Evolutionary conservation across 1,140 invertebrate species (phyloP).

Genomic region (Holcopasites calliopsidis): DNA sequence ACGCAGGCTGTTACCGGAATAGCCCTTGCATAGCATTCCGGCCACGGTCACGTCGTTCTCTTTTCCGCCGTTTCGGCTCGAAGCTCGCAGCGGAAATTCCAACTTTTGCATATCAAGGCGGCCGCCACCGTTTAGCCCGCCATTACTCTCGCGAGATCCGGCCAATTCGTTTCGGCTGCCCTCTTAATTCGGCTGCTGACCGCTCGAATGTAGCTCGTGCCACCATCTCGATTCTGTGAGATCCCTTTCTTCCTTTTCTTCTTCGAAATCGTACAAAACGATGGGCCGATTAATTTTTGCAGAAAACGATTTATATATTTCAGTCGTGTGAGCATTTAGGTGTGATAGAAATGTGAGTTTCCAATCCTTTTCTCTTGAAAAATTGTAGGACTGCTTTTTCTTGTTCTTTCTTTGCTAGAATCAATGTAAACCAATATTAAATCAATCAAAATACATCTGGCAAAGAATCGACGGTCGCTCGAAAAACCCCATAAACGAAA

Average conservation of each 20-base stretch:
- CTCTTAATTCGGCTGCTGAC: background rate
- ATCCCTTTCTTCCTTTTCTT: background rate
- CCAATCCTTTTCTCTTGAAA: too few relatives aligned
- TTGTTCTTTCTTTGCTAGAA: background rate
- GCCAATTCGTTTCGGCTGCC: conserved; percentile 49
- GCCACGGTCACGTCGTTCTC: conserved; percentile 3
- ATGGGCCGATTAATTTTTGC: too few relatives aligned
- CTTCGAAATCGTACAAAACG: background rate
- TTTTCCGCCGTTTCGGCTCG: conserved; percentile 33
- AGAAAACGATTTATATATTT: too few relatives aligned
- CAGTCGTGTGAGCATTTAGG: too few relatives aligned
- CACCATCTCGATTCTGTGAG: background rate
- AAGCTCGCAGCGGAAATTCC: conserved; percentile 56
- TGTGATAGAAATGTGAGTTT: too few relatives aligned
- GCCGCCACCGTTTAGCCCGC: conserved; percentile 59
- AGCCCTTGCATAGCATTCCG: conserved; percentile 49
- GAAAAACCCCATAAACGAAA: conserved; percentile 43
- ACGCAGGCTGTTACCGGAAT: conserved; percentile 58
- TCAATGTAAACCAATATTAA: conserved; percentile 25
- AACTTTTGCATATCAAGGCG: conserved; percentile 63
- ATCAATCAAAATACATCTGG: conserved; percentile 10
- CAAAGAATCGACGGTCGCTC: conserved; percentile 23
- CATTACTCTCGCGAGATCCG: conserved; percentile 46
- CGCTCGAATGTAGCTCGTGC: background rate
- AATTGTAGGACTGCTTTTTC: too few relatives aligned